Evolutionary conservation across 2,888 invertebrate species (phyloP).

Genomic region (Onthophagus sagittarius): DNA sequence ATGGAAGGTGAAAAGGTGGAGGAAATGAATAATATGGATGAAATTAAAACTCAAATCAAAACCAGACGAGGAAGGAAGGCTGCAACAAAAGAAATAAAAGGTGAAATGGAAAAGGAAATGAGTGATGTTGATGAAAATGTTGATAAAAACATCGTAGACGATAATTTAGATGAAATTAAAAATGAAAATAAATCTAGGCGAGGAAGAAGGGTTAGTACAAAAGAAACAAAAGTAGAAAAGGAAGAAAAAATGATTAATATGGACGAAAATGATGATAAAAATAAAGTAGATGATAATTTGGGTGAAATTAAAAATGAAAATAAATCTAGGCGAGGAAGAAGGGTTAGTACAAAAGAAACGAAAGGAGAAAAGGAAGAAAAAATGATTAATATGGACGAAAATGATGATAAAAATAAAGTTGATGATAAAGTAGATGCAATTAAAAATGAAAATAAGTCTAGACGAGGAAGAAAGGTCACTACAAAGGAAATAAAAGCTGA

Average conservation of each 20-base stretch:
- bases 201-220: neutral
- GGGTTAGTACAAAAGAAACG: neutral
- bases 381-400: neutral
- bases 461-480: neutral
- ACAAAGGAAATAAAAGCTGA: neutral
- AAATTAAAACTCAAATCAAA: too few species aligned
- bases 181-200: too few species aligned
- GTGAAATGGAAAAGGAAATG: too few species aligned
- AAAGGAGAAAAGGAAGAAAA: neutral
- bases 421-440: neutral
- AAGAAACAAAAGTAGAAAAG: neutral
- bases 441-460: neutral
- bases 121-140: too few species aligned
- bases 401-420: neutral
- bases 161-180: too few species aligned
- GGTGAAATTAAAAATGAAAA: neutral
- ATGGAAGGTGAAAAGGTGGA: too few species aligned
- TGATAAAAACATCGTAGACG: neutral
- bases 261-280: neutral
- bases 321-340: neutral
- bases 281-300: neutral
- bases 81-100: too few species aligned
- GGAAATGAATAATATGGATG: too few species aligned
- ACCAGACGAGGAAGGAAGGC: too few species aligned
- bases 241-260: neutral